A percentile compares a stretch with the other conserved stretches of the same genome.
Conservation (phyloP, 2,797 vertebrate species). For the Danio choprae region DNA sequence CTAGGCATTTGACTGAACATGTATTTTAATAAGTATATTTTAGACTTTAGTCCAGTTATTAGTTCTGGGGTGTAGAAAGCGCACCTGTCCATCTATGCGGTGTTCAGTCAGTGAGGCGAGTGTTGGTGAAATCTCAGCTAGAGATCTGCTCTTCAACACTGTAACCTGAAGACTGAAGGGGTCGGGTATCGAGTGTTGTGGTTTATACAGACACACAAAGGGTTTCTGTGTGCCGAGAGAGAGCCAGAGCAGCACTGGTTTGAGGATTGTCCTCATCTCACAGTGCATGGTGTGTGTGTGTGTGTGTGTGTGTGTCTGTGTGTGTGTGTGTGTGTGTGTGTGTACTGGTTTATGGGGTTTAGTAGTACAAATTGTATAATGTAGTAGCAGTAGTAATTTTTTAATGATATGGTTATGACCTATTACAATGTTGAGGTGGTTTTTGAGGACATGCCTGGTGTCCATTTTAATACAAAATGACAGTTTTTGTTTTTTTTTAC, state of each 20-base stretch:
- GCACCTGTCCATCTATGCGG: background rate
- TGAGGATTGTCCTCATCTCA: constrained; percentile 32
- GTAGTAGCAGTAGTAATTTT: too few relatives aligned
- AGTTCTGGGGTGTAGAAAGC: background rate
- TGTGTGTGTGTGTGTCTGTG: background rate
- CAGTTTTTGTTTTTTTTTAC: too few relatives aligned
- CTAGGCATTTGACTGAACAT: too few relatives aligned
- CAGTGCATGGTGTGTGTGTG: constrained; percentile 68
- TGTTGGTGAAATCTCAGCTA: background rate
- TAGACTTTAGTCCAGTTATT: background rate
- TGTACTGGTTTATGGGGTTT: too few relatives aligned
- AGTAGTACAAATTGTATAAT: too few relatives aligned
- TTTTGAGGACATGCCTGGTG: too few relatives aligned
- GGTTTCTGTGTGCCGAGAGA: background rate
- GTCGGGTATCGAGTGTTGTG: constrained; percentile 7
- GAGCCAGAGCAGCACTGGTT: background rate
- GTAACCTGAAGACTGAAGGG: constrained; percentile 25
- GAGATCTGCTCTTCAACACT: constrained; percentile 8
- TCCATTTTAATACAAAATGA: too few relatives aligned
- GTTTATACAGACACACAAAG: constrained; percentile 31
- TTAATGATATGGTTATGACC: too few relatives aligned
- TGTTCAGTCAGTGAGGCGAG: background rate
- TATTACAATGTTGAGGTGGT: too few relatives aligned
- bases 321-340: background rate
- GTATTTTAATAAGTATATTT: background rate